phyloP scores from a whole-genome alignment of 2,888 invertebrate species.

The Spodoptera littoralis region DNA sequence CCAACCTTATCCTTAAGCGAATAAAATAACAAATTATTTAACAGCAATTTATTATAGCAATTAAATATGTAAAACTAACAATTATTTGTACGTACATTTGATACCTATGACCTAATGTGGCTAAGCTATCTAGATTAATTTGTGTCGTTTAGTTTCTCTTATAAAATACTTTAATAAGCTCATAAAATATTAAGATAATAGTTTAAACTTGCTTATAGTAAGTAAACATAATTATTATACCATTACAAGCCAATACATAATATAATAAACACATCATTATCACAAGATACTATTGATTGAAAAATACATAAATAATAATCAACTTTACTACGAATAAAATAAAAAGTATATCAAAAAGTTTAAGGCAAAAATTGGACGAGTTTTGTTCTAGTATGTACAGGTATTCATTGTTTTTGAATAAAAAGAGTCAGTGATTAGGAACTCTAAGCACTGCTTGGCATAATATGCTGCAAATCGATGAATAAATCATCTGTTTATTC shows the following conservation, averaged over 20 bases:
- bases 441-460: too few relatives aligned
- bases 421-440: too few relatives aligned
- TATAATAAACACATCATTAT: too few relatives aligned
- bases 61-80: constrained; percentile 30
- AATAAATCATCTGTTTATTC: background rate
- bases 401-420: too few relatives aligned
- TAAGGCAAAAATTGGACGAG: constrained; percentile 2
- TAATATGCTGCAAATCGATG: too few relatives aligned
- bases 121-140: constrained; percentile 33
- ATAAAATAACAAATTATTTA: constrained; percentile 32
- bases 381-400: background rate
- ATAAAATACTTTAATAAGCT: constrained; percentile 29
- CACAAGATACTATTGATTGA: too few relatives aligned
- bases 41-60: constrained; percentile 43
- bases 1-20: constrained; percentile 13
- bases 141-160: constrained; percentile 37
- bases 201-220: background rate
- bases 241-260: too few relatives aligned
- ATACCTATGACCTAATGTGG: constrained; percentile 14
- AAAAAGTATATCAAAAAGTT: background rate
- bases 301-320: background rate
- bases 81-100: constrained; percentile 38
- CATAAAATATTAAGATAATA: background rate
- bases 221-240: background rate
- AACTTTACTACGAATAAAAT: background rate